Evolutionary conservation across 2,113 vertebrate species (phyloP).

Genomic region (Menura novaehollandiae): DNA sequence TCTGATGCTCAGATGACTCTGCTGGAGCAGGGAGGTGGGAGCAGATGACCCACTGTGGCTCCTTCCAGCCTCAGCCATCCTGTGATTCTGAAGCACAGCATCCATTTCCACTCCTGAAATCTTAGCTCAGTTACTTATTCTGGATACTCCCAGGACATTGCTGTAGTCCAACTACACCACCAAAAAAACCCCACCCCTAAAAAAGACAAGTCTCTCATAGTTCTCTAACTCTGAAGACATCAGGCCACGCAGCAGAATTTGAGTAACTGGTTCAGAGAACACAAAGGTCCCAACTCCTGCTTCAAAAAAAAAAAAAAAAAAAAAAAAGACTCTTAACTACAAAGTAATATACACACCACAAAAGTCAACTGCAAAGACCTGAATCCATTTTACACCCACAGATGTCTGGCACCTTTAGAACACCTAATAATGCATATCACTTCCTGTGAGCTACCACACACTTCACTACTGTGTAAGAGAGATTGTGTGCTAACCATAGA

Average conservation of each 20-base stretch:
- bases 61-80: neutral
- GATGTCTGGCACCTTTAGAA: neutral
- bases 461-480: neutral
- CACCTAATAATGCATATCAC: neutral
- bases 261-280: neutral
- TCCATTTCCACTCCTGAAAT: neutral
- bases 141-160: neutral
- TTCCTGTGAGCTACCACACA: neutral
- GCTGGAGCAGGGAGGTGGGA: neutral
- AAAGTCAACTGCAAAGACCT: neutral
- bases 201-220: neutral
- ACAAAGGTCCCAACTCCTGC: neutral
- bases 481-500: neutral
- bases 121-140: neutral
- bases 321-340: neutral
- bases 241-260: neutral
- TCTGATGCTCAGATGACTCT: neutral
- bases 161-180: neutral
- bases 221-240: neutral
- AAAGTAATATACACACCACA: neutral
- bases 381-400: neutral
- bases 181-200: neutral
- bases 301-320: neutral
- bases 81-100: neutral
- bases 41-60: neutral